Base-by-base conservation (phyloP, 2,888 invertebrate genomes). In the Theretra japonica region DNA sequence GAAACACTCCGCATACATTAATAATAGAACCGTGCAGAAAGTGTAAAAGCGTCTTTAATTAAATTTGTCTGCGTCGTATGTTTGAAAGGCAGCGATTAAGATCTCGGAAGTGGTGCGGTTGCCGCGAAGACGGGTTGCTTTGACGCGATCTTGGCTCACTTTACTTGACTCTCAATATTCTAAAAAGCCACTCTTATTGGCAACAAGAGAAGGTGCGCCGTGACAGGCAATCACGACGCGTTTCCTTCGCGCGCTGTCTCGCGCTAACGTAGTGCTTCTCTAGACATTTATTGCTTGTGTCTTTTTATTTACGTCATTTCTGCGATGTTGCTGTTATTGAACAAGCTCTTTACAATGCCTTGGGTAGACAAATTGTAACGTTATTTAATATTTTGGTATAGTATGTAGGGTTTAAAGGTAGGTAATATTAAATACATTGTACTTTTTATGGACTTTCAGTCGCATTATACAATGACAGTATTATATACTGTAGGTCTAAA, bases 21-120 rank as follows among this genome's bases (percentile, higher is more conserved):
- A 88, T 89, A 88, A 87, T 83, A 83, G 83, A 85, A 83, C 83
- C 80, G 83, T 83, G 79, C 83, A 79, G 78, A 77, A 79, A 83
- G 85, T 83, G 88, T 88, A 84, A 87, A 88, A 89, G 88, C 90
- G 79, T 88, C 86, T 89, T 89, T 90, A 90, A 91, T 91, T 90
- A 88, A 90, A 90, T 92, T 90, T 88, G 88, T 87, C 86, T 86
- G 77, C 87, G 86, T 86, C 86, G 82, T 83, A 76, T 87, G 84
- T 89, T 89, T 89, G 87, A 91, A 88, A 86, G 87, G 87, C 83
- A 79, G 79, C 88, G 90, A 92, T 91, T 91, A 90, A 87, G 86
- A 85, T 86, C 83, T 83, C 85, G 84, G 87, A 84, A 89, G 88
- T 85, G 76, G 88, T 85, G 76, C 78, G 86, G 28, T 50, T 41